Evolutionary conservation across 2,797 vertebrate genomes (phyloP), one percentile per base, ranked within the genome.

Genomic region (Hypotaenidia okinawae): DNA sequence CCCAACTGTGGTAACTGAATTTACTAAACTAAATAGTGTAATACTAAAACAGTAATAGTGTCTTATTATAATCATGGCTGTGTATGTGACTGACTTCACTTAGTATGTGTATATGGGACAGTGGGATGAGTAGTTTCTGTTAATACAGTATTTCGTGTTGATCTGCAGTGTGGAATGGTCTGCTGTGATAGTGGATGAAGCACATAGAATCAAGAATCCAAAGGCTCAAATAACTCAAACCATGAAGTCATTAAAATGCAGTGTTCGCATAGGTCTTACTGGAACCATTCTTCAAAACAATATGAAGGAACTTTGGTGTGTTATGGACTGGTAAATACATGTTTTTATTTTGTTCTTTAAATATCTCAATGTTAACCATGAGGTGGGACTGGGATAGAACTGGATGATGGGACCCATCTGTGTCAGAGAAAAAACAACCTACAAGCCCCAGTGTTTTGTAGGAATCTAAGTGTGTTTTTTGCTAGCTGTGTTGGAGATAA

Each of bases 281-380:
- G 99, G 99, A 84, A 99, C 99, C 78, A 98, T 99, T 97, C 98
- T 99, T 90, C 99, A 99, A 96, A 99, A 99, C 93, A 99, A 99
- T 95, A 98, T 99, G 94, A 99, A 99, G 82, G 99, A 99, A 72
- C 97, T 99, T 88, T 99, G 99, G 99, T 99, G 99, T 98, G 99
- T 99, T 89, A 99, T 99, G 98, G 99, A 99, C 97, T 99, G 99
- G 99, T 99, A 96, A 92, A 98, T 97, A 75, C 70, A 70, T 30
- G 39, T 6, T 16, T 4, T 87, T 58, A 55, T 73, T 66, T 62
- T 35, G 2, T 55, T 5, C 6, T 57, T 67, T 77, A 37, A 87
- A 57, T 2, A 32, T 1, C 1, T 62, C 13, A 66, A 0, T 68
- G 4, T 78, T 91, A 68, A 39, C 15, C 3, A 4, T 39, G n/a